phyloP scores from a whole-genome alignment of 1,140 invertebrate genomes.

The Drosophila melanogaster region Release_6_plus_ISO1_MT NT_033777.3:19882501-19883000 shows the following conservation, averaged over 20 bases:
- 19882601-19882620: constrained; percentile 97
- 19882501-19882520: constrained; percentile 95
- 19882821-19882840: constrained; percentile 6
- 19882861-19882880: constrained; percentile 94
- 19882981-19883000: constrained; percentile 99
- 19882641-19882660: constrained; percentile 98
- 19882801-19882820: background rate
- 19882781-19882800: background rate
- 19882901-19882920: constrained; percentile 96
- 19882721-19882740: constrained; percentile 94
- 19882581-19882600: constrained; percentile 96
- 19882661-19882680: constrained; percentile 99
- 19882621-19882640: constrained; percentile 98
- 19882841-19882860: constrained; percentile 99
- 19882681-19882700: constrained; percentile 92
- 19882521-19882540: constrained; percentile 91
- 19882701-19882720: constrained; percentile 91
- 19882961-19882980: constrained; percentile 97
- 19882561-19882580: constrained; percentile 97
- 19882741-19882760: constrained; percentile 89
- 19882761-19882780: constrained; percentile 74
- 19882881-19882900: constrained; percentile 98
- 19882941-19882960: constrained; percentile 99
- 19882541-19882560: constrained; percentile 91
- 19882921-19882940: constrained; percentile 97